Conservation (phyloP, 1,140 invertebrate genomes). For the Lordiphosa collinella region DNA sequence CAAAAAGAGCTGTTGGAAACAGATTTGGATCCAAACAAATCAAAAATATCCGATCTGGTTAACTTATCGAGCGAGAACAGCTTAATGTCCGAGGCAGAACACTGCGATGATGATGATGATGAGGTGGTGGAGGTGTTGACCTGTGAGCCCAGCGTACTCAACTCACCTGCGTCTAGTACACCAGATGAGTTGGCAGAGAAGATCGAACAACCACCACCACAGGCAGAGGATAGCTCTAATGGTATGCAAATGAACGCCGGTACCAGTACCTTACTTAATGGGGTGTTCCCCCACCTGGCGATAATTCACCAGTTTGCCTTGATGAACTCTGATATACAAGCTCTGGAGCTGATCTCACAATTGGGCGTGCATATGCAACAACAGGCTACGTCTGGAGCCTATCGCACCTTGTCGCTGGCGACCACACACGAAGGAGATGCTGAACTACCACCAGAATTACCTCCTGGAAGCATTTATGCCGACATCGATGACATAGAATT, state of each 20-base stretch:
- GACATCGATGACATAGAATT: slow-evolving; percentile 75
- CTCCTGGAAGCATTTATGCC: slow-evolving; percentile 59
- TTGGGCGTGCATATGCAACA: slow-evolving; percentile 74
- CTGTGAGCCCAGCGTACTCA: slow-evolving; percentile 51
- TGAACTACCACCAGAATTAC: slow-evolving; percentile 17
- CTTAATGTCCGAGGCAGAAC: slow-evolving; percentile 53
- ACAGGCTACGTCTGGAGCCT: slow-evolving; percentile 59
- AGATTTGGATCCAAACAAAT: slow-evolving; percentile 2
- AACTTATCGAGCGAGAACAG: slow-evolving; percentile 68
- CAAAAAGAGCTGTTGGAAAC: slow-evolving; percentile 56
- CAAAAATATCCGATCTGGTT: slow-evolving; percentile 27
- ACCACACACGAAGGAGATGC: slow-evolving; percentile 7
- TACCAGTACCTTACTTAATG: slow-evolving; percentile 52
- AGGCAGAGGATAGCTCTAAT: slow-evolving; percentile 7
- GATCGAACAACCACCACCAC: neutral
- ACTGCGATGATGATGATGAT: slow-evolving; percentile 36
- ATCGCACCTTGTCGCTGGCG: slow-evolving; percentile 47
- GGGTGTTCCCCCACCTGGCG: slow-evolving; percentile 68
- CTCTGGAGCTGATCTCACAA: slow-evolving; percentile 70
- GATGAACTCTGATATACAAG: slow-evolving; percentile 68
- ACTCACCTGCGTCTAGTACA: slow-evolving; percentile 30
- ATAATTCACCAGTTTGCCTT: slow-evolving; percentile 73
- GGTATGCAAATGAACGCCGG: slow-evolving; percentile 57
- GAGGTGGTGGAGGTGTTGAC: slow-evolving; percentile 52
- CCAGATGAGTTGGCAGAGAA: slow-evolving; percentile 19